Evolutionary conservation across 30 jellyfish, hydroid and myxozoan genomes (phyloP).

Genomic region (Mastigias papua): DNA sequence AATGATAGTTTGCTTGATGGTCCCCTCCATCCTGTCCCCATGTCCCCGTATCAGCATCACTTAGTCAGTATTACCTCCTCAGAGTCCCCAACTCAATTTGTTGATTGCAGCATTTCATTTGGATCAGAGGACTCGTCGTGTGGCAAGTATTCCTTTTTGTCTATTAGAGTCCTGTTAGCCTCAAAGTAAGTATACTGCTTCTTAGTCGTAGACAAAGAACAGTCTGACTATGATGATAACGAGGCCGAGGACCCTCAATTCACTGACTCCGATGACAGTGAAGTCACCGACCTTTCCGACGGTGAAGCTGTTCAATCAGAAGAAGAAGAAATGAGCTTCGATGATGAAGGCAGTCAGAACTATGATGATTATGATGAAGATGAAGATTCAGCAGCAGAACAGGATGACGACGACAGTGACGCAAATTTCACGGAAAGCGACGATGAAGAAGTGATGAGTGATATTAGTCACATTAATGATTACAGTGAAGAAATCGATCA

Average conservation of each 20-base stretch:
- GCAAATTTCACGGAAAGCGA: conserved; percentile 62
- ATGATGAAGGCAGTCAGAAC: conserved; percentile 25
- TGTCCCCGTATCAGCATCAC: no score
- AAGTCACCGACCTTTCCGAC: conserved; percentile 44
- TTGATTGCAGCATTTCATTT: no score
- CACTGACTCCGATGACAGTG: conserved; percentile 53
- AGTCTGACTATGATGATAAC: conserved; percentile 63
- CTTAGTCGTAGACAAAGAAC: conserved; percentile 51
- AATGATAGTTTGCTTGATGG: no score
- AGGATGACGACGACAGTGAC: conserved; percentile 70
- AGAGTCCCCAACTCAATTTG: no score
- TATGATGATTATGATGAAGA: conserved; percentile 76
- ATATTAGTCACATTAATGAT: conserved; percentile 60
- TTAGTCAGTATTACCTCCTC: no score
- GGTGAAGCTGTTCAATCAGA: conserved; percentile 57
- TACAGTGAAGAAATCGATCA: conserved; percentile 55
- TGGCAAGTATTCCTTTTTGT: no score
- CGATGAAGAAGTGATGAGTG: conserved; percentile 71
- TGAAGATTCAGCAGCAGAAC: conserved; percentile 76
- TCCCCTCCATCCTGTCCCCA: no score
- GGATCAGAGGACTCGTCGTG: no score
- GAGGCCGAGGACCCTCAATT: conserved; percentile 46
- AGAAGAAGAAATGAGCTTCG: conserved; percentile 51
- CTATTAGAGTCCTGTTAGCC: no score
- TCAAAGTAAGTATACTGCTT: no score